Conservation (phyloP, 2,888 invertebrate genomes). For the Seladonia tumulorum region DNA sequence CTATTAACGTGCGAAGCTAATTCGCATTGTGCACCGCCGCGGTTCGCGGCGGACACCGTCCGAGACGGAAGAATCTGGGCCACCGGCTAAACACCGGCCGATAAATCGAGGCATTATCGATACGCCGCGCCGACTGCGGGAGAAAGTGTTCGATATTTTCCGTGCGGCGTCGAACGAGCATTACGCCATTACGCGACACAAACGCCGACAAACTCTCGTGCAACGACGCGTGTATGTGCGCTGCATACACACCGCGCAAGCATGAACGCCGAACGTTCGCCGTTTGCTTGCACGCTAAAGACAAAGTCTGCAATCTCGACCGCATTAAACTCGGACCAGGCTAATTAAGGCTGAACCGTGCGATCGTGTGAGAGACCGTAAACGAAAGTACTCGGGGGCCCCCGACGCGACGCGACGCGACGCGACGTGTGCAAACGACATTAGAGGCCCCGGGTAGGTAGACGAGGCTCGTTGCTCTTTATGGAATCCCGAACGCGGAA, state of each 20-base stretch:
- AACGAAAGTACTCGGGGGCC: slow-evolving; percentile 30
- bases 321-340: slow-evolving; percentile 69
- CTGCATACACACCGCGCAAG: neutral
- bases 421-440: slow-evolving; percentile 32
- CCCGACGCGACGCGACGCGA: slow-evolving; percentile 21
- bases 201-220: slow-evolving; percentile 4
- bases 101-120: slow-evolving; percentile 78
- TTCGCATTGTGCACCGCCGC: slow-evolving; percentile 61
- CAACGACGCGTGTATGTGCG: neutral
- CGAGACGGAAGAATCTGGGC: slow-evolving; percentile 74
- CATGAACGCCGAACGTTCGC: neutral
- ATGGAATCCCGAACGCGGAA: slow-evolving; percentile 57
- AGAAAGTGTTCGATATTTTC: slow-evolving; percentile 74
- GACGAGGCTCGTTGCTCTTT: slow-evolving; percentile 59
- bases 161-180: slow-evolving; percentile 48
- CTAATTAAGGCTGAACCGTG: slow-evolving; percentile 73
- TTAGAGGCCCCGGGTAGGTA: slow-evolving; percentile 16
- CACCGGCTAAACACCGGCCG: slow-evolving; percentile 69
- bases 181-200: slow-evolving; percentile 60
- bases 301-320: slow-evolving; percentile 72
- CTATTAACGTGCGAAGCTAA: slow-evolving; percentile 70
- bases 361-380: slow-evolving; percentile 36
- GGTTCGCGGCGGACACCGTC: slow-evolving; percentile 2
- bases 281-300: slow-evolving; percentile 31
- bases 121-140: slow-evolving; percentile 60